These are phyloP conservation scores for Pleuronectes platessa DNA, from an alignment of 2,113 vertebrate genomes.

Conservation along the genomic window DNA sequence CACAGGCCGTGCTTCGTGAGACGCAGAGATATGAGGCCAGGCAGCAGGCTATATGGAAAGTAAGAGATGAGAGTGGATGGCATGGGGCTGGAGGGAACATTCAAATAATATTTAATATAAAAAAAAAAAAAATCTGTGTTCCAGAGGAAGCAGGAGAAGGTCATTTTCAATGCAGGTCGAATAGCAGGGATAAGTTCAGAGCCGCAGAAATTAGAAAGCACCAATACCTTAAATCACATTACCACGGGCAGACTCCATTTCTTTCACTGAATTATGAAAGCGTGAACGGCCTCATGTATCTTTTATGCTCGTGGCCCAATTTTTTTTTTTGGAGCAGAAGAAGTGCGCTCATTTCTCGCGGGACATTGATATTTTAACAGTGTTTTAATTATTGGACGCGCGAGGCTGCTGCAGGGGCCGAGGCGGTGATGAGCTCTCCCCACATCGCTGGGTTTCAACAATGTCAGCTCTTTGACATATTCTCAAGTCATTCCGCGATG, in stretches of 20 bases:
- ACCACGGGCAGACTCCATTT: slow-evolving; percentile 68
- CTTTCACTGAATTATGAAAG: slow-evolving; percentile 71
- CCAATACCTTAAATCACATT: slow-evolving; percentile 80
- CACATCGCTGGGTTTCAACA: slow-evolving; percentile 80
- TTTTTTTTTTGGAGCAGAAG: slow-evolving; percentile 39
- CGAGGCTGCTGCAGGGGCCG: slow-evolving; percentile 38
- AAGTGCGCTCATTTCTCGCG: slow-evolving; percentile 66
- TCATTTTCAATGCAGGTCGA: slow-evolving; percentile 68
- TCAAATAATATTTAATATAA: background rate
- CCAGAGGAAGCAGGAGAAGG: slow-evolving; percentile 30
- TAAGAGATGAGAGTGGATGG: background rate
- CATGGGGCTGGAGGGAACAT: background rate
- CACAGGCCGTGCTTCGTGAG: slow-evolving; percentile 6
- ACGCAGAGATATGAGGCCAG: slow-evolving; percentile 25
- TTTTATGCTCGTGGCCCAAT: slow-evolving; percentile 68
- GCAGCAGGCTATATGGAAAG: slow-evolving; percentile 2
- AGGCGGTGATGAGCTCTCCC: slow-evolving; percentile 76
- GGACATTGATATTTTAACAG: slow-evolving; percentile 81
- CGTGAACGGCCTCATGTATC: slow-evolving; percentile 72
- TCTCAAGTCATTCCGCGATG: slow-evolving; percentile 68
- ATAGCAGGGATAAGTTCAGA: slow-evolving; percentile 63
- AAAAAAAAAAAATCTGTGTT: background rate
- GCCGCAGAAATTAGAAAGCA: slow-evolving; percentile 68
- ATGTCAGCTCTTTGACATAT: slow-evolving; percentile 78
- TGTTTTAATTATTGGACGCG: slow-evolving; percentile 76